Percentiles rank a stretch among this genome's conserved stretches.
These are phyloP conservation scores for Sepiola atlantica DNA, from an alignment of 2,888 invertebrate genomes.

Conservation along the genomic window DNA sequence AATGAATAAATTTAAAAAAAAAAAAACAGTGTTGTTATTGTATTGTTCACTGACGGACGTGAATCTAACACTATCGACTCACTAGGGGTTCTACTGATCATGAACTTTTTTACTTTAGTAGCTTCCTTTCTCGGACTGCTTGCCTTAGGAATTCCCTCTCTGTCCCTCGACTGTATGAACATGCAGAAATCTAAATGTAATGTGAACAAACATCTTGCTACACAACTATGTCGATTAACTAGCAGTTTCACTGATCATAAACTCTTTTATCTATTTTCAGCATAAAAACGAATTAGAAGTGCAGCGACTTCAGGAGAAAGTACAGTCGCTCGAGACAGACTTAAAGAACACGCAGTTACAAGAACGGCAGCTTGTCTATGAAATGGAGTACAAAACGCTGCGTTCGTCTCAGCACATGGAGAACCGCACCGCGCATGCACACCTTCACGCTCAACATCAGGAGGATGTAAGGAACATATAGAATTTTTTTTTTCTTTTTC, in stretches of 20 bases:
- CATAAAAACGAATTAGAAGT: slow-evolving; percentile 66
- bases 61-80: too few relatives aligned
- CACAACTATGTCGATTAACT: too few relatives aligned
- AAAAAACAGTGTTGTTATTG: too few relatives aligned
- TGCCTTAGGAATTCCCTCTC: too few relatives aligned
- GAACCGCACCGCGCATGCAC: background rate
- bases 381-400: slow-evolving; percentile 57
- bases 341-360: slow-evolving; percentile 55
- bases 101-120: too few relatives aligned
- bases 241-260: background rate
- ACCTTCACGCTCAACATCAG: background rate
- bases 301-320: slow-evolving; percentile 62
- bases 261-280: slow-evolving; percentile 54
- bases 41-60: too few relatives aligned
- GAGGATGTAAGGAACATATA: background rate
- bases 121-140: too few relatives aligned
- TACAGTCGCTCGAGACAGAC: slow-evolving; percentile 60
- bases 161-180: too few relatives aligned
- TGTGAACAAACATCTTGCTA: too few relatives aligned
- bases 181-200: too few relatives aligned
- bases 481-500: slow-evolving; percentile 38
- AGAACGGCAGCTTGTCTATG: slow-evolving; percentile 58
- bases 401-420: slow-evolving; percentile 45
- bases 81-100: too few relatives aligned
- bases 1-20: too few relatives aligned